These are phyloP conservation scores for Paramisgurnus dabryanus DNA, from an alignment of 2,113 vertebrate species.

Conservation along the genomic window DNA sequence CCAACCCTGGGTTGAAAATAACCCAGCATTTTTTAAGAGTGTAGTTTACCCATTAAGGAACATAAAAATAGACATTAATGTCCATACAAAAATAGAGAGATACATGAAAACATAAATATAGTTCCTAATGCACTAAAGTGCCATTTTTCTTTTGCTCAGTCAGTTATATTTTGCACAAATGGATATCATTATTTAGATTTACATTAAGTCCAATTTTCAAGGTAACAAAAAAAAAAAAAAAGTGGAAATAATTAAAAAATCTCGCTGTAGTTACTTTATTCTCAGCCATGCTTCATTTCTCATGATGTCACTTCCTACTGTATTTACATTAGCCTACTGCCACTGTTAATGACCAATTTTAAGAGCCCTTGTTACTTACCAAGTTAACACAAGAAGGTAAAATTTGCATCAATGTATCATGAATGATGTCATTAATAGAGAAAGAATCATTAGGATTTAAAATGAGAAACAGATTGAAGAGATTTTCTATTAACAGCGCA, in stretches of 20 bases:
- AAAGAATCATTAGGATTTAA: conserved; percentile 4
- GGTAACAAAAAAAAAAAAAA: background rate
- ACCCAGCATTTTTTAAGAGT: background rate
- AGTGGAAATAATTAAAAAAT: no score
- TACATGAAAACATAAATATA: no score
- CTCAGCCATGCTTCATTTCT: background rate
- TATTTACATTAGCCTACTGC: background rate
- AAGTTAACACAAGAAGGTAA: conserved; percentile 15
- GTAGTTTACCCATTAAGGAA: background rate
- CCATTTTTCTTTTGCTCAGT: conserved; percentile 4
- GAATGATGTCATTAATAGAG: conserved; percentile 7
- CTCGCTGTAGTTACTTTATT: background rate
- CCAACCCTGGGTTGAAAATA: no score
- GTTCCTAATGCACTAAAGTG: background rate
- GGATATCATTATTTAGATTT: conserved; percentile 33
- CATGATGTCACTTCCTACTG: background rate
- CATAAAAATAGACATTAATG: background rate
- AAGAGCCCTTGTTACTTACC: conserved; percentile 48
- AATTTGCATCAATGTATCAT: background rate
- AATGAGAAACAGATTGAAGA: conserved; percentile 25
- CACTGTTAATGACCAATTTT: conserved; percentile 14
- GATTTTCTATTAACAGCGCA: conserved; percentile 7
- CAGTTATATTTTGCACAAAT: conserved; percentile 3
- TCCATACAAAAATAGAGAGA: background rate
- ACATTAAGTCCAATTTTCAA: background rate